These are phyloP conservation scores for Phaonia tiefii DNA, from an alignment of 2,888 invertebrate genomes.

Conservation along the genomic window DNA sequence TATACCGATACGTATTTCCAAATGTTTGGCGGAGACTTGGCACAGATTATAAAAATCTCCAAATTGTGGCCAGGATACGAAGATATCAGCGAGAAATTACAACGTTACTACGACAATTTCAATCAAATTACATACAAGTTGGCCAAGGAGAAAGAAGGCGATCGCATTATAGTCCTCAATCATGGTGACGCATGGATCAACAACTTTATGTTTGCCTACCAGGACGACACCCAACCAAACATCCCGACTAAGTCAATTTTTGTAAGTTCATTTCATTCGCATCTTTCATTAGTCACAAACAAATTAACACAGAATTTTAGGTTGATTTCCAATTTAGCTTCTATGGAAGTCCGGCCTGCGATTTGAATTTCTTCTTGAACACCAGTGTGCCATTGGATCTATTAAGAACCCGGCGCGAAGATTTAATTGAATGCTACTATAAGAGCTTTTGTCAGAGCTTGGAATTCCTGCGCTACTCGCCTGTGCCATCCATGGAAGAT, in stretches of 20 bases:
- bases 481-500: constrained; percentile 74
- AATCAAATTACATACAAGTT: constrained; percentile 72
- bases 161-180: constrained; percentile 79
- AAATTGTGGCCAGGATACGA: constrained; percentile 72
- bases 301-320: constrained; percentile 67
- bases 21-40: constrained; percentile 72
- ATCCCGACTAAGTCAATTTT: constrained; percentile 78
- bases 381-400: constrained; percentile 77
- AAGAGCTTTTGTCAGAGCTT: constrained; percentile 71
- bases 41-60: constrained; percentile 72
- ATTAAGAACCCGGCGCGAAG: constrained; percentile 71
- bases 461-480: constrained; percentile 71
- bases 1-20: constrained; percentile 69
- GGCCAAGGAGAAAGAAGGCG: constrained; percentile 71
- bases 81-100: constrained; percentile 73
- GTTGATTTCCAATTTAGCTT: constrained; percentile 79
- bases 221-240: constrained; percentile 70
- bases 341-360: constrained; percentile 78
- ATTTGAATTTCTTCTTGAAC: constrained; percentile 79
- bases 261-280: constrained; percentile 77
- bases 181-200: constrained; percentile 82
- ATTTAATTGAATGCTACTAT: constrained; percentile 74
- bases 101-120: constrained; percentile 74
- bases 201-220: constrained; percentile 81
- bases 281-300: no score